These are phyloP conservation scores for Pseudorhombus dupliciocellatus DNA, from an alignment of 2,113 vertebrate genomes.

Conservation along the genomic window DNA sequence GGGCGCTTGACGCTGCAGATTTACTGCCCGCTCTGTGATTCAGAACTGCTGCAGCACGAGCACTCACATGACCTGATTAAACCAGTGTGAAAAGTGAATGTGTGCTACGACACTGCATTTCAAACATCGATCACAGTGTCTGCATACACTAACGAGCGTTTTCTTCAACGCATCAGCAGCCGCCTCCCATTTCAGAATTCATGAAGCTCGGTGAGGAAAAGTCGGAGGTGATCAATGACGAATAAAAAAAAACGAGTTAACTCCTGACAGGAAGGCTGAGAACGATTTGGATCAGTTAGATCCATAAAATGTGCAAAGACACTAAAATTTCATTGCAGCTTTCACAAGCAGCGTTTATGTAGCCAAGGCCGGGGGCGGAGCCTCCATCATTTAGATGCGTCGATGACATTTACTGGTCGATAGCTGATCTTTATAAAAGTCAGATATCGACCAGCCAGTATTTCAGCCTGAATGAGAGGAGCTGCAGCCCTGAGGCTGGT, in stretches of 20 bases:
- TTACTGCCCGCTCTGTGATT: not conserved
- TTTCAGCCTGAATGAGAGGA: constrained; percentile 21
- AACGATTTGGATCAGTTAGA: constrained; percentile 4
- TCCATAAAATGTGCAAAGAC: constrained; percentile 11
- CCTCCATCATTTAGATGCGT: constrained; percentile 13
- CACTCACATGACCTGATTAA: not conserved
- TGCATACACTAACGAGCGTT: not conserved
- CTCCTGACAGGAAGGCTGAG: not conserved
- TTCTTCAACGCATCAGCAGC: not conserved
- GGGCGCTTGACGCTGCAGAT: not conserved
- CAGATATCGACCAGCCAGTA: constrained; percentile 28
- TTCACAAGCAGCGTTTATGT: constrained; percentile 31
- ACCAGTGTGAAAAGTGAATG: not conserved
- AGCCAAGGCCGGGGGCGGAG: not conserved
- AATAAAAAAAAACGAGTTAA: not conserved
- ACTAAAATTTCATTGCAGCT: constrained; percentile 8
- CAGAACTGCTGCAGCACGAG: not conserved
- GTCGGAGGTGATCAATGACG: not conserved
- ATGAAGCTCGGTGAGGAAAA: not conserved
- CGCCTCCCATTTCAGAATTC: not conserved
- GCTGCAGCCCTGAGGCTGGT: constrained; percentile 6
- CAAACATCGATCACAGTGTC: no score
- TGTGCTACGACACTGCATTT: no score
- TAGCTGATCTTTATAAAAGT: constrained; percentile 41
- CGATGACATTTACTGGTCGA: constrained; percentile 45